Evolutionary conservation across 1,140 invertebrate genomes (phyloP), one percentile per base, ranked within the genome.

Genomic region (Brachionus manjavacas): DNA sequence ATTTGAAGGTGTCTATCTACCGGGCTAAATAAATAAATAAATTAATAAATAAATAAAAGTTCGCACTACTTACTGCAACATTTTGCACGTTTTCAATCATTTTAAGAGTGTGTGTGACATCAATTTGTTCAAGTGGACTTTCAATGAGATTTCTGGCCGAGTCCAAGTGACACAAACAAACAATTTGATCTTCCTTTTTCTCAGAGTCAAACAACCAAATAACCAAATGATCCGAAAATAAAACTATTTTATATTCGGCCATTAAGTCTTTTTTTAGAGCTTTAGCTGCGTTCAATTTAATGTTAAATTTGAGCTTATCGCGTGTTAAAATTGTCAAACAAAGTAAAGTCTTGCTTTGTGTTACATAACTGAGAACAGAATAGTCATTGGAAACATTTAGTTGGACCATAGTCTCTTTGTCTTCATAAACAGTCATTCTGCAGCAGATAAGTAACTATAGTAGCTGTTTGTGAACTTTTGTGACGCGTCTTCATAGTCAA

Each of bases 161-260:
- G 64, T 68, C 11, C 64, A 68, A 68, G 35, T 68, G 64, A 68
- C 64, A 68, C 64, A 68, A 68, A 68, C 64, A 68, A 68, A 68
- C 64, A 68, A 68, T n/a, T 68, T 68, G 64, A 11, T 68, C 64
- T 12, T 68, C 11, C 14, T 11, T 25, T 68, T 35, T 68, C 28
- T 68, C 11, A 9, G 64, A 35, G 11, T 68, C 64, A 68, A 68
- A 68, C 64, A 68, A 68, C 64, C 64, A 68, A 68, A 68, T 14
- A 8, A 68, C 64, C 3, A 68, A 68, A 68, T 68, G 64, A 11
- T 68, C 23, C 11, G 28, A 25, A 68, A 68, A 68, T 9, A 14
- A 14, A 68, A 68, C 64, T 68, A 68, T 35, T 68, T 68, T 68
- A 68, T 68, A 68, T 25, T 68, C 64, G 11, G 23, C 28, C 3